Evolutionary conservation across 2,888 invertebrate genomes (phyloP).

Genomic region (Pristionchus mayeri): DNA sequence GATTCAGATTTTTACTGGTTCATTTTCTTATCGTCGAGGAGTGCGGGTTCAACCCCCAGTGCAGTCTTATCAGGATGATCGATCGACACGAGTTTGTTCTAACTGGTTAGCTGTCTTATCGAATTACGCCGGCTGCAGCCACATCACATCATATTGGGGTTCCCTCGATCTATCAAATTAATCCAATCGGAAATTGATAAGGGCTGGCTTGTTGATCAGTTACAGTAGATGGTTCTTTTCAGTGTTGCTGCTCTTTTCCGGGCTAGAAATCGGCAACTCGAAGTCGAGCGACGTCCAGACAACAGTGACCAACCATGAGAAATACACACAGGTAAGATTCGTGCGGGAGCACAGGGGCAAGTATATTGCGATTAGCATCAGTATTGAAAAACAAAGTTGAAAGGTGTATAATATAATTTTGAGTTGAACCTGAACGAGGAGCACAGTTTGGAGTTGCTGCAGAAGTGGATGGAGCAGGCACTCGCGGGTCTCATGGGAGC

Average conservation of each 20-base stretch:
- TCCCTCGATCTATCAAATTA: not conserved
- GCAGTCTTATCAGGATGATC: not conserved
- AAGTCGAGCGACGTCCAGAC: conserved; percentile 1
- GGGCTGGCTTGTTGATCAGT: not conserved
- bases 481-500: conserved; percentile 31
- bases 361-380: not conserved
- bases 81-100: not conserved
- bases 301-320: not conserved
- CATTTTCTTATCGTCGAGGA: not conserved
- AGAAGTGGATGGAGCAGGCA: conserved; percentile 47
- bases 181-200: not conserved
- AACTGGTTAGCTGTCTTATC: conserved; percentile 34
- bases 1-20: not conserved
- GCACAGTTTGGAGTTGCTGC: conserved; percentile 42
- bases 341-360: too few relatives aligned
- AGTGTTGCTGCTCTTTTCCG: not conserved
- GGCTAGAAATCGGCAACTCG: not conserved
- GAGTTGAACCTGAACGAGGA: conserved; percentile 45
- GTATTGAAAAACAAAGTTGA: not conserved
- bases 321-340: not conserved
- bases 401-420: not conserved
- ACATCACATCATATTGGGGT: not conserved
- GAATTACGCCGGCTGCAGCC: conserved; percentile 15
- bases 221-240: not conserved
- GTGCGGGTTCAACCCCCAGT: not conserved